Conservation (phyloP, 2,113 vertebrate genomes). For the Trematomus loennbergii region DNA sequence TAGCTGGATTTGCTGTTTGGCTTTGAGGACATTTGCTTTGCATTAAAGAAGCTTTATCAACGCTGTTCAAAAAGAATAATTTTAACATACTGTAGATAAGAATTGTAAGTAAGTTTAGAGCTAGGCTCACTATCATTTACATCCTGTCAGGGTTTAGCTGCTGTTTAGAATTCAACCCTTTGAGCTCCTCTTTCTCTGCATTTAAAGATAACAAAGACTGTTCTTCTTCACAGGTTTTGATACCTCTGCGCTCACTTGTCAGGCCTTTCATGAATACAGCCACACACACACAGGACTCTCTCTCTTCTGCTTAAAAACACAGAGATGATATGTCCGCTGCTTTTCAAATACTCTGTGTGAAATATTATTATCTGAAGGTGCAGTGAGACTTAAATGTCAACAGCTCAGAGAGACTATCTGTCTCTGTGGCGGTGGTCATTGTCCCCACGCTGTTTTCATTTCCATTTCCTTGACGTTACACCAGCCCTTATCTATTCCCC, state of each 20-base stretch:
- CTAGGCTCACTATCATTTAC: constrained; percentile 10
- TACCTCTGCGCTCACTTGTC: not conserved
- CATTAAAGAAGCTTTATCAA: not conserved
- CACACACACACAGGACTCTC: not conserved
- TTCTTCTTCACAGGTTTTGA: constrained; percentile 5
- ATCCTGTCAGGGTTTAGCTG: constrained; percentile 8
- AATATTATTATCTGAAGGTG: constrained; percentile 11
- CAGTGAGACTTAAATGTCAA: constrained; percentile 28
- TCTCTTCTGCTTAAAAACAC: not conserved
- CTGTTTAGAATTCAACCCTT: constrained; percentile 19
- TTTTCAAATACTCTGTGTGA: constrained; percentile 22
- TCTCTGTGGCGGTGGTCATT: not conserved
- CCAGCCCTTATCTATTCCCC: not conserved
- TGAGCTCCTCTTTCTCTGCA: constrained; percentile 8
- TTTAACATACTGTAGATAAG: constrained; percentile 1
- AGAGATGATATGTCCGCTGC: constrained; percentile 2
- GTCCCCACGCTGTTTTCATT: not conserved
- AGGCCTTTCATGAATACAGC: constrained; percentile 1
- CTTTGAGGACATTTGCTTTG: not conserved
- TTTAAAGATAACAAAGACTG: constrained; percentile 16
- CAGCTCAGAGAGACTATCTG: not conserved
- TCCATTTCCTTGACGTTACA: not conserved
- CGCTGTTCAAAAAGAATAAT: not conserved
- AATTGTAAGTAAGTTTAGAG: not conserved
- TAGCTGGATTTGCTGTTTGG: not conserved